A percentile compares a stretch with the other conserved stretches of the same genome.
Conservation (phyloP, 2,888 invertebrate species). For the Leucoma salicis region DNA sequence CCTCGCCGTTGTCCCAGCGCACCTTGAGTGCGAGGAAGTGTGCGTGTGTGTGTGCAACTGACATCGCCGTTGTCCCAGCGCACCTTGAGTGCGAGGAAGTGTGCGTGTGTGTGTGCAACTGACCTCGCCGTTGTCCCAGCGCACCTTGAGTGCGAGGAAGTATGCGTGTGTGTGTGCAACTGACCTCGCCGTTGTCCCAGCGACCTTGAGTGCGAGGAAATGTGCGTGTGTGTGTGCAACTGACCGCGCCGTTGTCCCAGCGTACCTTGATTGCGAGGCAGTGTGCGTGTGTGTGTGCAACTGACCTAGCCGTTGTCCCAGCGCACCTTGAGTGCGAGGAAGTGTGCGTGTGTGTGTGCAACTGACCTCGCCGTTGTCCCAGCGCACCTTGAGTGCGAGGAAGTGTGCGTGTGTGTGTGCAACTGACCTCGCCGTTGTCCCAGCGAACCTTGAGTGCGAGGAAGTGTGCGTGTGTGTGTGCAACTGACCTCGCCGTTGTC, state of each 20-base stretch:
- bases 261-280: constrained; percentile 81
- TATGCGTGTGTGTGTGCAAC: constrained; percentile 47
- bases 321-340: constrained; percentile 80
- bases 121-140: constrained; percentile 96
- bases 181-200: constrained; percentile 37
- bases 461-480: too few relatives aligned
- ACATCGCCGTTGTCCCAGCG: constrained; percentile 97
- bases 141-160: constrained; percentile 78
- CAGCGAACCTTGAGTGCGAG: too few relatives aligned
- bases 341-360: too few relatives aligned
- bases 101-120: too few relatives aligned
- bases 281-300: constrained; percentile 47
- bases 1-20: constrained; percentile 96
- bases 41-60: too few relatives aligned
- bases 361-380: constrained; percentile 97
- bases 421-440: too few relatives aligned
- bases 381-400: constrained; percentile 83
- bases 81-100: constrained; percentile 77
- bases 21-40: constrained; percentile 78
- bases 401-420: too few relatives aligned
- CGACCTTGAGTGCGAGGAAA: too few relatives aligned
- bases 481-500: constrained; percentile 94
- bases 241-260: constrained; percentile 97
- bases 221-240: too few relatives aligned
- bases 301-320: constrained; percentile 98